phyloP scores from a whole-genome alignment of 1,140 invertebrate genomes.

The Bombus confusus region DNA sequence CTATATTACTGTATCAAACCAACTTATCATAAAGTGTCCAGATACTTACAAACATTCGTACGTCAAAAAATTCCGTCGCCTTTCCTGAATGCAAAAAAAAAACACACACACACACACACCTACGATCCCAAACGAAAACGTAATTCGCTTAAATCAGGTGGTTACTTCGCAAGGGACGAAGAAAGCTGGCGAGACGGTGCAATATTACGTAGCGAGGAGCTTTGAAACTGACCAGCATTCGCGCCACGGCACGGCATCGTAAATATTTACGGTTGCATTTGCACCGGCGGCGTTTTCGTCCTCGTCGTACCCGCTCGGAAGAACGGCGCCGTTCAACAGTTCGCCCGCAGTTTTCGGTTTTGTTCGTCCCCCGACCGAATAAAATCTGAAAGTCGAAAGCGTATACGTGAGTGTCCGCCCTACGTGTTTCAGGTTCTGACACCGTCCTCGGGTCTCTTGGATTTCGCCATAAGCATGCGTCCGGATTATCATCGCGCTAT shows the following conservation, averaged over 20 bases:
- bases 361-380: neutral
- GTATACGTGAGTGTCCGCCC: neutral
- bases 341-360: neutral
- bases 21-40: neutral
- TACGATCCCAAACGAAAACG: neutral
- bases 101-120: too few species aligned
- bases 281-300: neutral
- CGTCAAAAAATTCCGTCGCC: neutral
- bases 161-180: neutral
- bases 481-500: constrained; percentile 97
- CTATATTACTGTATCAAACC: neutral
- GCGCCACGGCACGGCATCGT: neutral
- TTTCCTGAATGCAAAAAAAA: neutral
- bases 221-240: neutral
- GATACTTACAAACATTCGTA: neutral
- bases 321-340: constrained; percentile 5
- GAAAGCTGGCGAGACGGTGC: neutral
- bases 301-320: neutral
- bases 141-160: constrained; percentile 9
- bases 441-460: constrained; percentile 92
- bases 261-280: constrained; percentile 45
- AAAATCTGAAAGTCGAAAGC: constrained; percentile 31
- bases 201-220: neutral
- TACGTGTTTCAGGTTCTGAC: constrained; percentile 85
- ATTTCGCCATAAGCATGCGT: constrained; percentile 95